Base-by-base conservation (phyloP, 2,113 vertebrate genomes). In the Drymodes brunneopygia region DNA sequence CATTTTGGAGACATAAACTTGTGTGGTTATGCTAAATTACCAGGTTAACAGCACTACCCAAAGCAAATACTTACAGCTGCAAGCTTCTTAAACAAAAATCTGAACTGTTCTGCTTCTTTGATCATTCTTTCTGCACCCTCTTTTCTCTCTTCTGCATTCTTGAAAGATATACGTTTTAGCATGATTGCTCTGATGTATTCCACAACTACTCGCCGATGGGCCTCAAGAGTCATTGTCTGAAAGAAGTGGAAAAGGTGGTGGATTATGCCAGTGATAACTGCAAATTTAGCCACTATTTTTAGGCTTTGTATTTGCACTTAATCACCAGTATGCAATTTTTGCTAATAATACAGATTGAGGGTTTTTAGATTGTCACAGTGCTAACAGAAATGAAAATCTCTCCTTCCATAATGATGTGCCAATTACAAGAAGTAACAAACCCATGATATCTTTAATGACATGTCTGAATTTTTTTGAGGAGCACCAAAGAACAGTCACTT, bases 121-220 rank as follows among this genome's bases (percentile, higher is more conserved):
- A 98, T 99, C 99, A 99, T 99, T 96, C 98, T 97, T 79, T 99
- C 99, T 1, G 99, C 99, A 9, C 99, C 99, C 28, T 99, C 99
- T 93, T 98, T 99, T 94, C 99, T 98, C 96, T 99, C 99, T 11
- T 99, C 99, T 1, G 99, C 98, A 4, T 98, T 99, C 69, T 98
- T 99, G 95, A 99, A 99, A 44, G 98, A 98, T 82, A 99, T 99
- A 42, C 99, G 99, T 95, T 99, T 99, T 91, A 99, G 98, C 98
- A 99, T 99, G 90, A 99, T 98, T 1, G 99, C 99, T 92, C 99
- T 98, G 64, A 99, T 98, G 97, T 99, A 99, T 87, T 99, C 99
- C 47, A 99, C 98, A 90, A 99, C 99, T 65, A 99, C 99, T 10
- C 99, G 98, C 50, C 99, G 98, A 79, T 99, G 98, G 7, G 99